phyloP scores from a whole-genome alignment of 2,113 vertebrate species.

The Chiloscyllium plagiosum region DNA sequence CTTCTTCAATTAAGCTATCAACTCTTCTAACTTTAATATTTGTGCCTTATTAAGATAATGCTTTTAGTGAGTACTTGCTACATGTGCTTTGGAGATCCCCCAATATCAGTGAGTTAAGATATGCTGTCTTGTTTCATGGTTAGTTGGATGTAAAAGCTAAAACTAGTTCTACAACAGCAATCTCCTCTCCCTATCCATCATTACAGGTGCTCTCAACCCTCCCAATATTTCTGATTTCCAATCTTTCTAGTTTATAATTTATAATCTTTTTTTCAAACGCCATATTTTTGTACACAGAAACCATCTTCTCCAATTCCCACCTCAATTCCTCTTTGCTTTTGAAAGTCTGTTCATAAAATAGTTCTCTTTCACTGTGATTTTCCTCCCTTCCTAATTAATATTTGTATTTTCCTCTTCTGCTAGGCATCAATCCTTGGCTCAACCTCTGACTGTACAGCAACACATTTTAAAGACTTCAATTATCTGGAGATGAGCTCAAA shows the following conservation, averaged over 20 bases:
- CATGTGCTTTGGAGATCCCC: neutral
- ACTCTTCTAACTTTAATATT: neutral
- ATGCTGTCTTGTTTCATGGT: neutral
- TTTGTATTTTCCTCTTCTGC: neutral
- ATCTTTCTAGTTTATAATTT: neutral
- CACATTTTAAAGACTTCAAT: neutral
- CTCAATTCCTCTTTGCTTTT: neutral
- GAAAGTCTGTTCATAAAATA: neutral
- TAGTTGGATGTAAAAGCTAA: neutral
- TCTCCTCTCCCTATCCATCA: neutral
- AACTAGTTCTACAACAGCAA: neutral
- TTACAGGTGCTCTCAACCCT: neutral
- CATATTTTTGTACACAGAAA: neutral
- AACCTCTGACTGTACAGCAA: neutral
- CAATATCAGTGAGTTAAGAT: neutral
- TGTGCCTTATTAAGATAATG: neutral
- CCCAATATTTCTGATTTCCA: neutral
- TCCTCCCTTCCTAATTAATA: neutral
- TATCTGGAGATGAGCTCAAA: neutral
- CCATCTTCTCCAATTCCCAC: neutral
- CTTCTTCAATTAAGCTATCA: neutral
- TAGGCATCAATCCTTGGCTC: neutral
- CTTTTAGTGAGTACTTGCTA: neutral
- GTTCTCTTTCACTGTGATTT: neutral
- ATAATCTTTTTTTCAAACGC: neutral